Percentiles rank a stretch among this genome's conserved stretches.
phyloP scores from a whole-genome alignment of 2,888 invertebrate genomes.

The Parnassius mnemosyne region DNA sequence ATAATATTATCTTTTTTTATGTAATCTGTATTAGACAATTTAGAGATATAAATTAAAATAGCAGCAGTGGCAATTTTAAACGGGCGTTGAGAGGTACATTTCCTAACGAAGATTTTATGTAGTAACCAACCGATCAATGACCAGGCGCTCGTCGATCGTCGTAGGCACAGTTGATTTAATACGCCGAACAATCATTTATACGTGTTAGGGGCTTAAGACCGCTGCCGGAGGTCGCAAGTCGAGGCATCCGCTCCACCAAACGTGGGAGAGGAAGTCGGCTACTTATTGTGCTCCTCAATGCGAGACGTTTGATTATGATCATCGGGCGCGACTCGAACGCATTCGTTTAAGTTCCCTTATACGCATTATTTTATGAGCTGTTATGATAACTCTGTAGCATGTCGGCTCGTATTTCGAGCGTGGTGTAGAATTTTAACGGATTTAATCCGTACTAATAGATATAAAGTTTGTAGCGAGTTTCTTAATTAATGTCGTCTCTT shows the following conservation, averaged over 20 bases:
- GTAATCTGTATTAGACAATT: too few species aligned
- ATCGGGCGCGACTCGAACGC: slow-evolving; percentile 42
- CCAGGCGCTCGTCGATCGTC: slow-evolving; percentile 1
- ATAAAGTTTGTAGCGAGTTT: slow-evolving; percentile 4
- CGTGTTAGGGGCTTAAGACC: slow-evolving; percentile 50
- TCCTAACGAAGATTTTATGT: too few species aligned
- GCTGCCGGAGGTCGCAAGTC: slow-evolving; percentile 66
- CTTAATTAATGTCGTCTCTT: background rate
- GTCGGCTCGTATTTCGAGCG: slow-evolving; percentile 9
- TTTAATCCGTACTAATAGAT: slow-evolving; percentile 12
- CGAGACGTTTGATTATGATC: slow-evolving; percentile 68
- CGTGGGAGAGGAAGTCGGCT: slow-evolving; percentile 78
- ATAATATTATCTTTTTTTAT: too few species aligned
- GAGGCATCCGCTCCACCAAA: slow-evolving; percentile 68
- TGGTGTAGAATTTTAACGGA: slow-evolving; percentile 17
- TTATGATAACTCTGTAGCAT: slow-evolving; percentile 18
- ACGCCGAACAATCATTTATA: slow-evolving; percentile 36
- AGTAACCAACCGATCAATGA: too few species aligned
- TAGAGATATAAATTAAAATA: too few species aligned
- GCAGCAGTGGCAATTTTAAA: too few species aligned
- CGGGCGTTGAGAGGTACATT: too few species aligned
- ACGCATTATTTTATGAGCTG: slow-evolving; percentile 32
- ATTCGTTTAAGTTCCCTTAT: slow-evolving; percentile 42
- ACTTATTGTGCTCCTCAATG: slow-evolving; percentile 78
- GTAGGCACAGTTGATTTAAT: slow-evolving; percentile 11